A percentile compares a stretch with the other conserved stretches of the same genome.
Conservation (phyloP, 2,113 vertebrate species). For the Caranx melampygus region DNA sequence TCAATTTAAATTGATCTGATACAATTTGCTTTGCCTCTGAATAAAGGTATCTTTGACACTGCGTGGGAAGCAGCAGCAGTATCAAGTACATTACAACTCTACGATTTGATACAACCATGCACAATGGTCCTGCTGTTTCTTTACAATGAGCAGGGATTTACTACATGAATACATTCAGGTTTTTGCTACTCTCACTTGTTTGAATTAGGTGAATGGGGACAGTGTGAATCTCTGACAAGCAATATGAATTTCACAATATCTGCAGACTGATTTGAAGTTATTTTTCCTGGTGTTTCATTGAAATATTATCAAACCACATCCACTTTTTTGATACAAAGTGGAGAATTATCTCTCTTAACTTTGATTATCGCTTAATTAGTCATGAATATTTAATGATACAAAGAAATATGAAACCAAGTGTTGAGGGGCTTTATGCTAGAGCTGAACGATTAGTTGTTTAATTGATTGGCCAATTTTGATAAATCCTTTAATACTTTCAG, state of each 20-base stretch:
- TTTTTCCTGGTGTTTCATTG: not conserved
- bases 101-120: not conserved
- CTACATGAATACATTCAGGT: not conserved
- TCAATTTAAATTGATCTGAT: not conserved
- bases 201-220: not conserved
- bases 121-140: not conserved
- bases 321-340: not conserved
- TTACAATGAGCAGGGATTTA: not conserved
- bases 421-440: not conserved
- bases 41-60: not conserved
- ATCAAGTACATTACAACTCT: not conserved
- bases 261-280: not conserved
- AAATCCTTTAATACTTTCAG: not conserved
- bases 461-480: not conserved
- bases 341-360: not conserved
- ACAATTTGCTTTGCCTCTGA: not conserved
- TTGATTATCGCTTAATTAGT: conserved; percentile 2
- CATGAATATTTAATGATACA: not conserved
- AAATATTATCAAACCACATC: not conserved
- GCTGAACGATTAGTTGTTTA: not conserved
- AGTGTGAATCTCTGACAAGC: not conserved
- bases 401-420: not conserved
- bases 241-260: not conserved
- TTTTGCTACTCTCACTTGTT: not conserved
- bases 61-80: not conserved